Evolutionary conservation across 2,113 vertebrate species (phyloP).

Genomic region (Hippocampus abdominalis): DNA sequence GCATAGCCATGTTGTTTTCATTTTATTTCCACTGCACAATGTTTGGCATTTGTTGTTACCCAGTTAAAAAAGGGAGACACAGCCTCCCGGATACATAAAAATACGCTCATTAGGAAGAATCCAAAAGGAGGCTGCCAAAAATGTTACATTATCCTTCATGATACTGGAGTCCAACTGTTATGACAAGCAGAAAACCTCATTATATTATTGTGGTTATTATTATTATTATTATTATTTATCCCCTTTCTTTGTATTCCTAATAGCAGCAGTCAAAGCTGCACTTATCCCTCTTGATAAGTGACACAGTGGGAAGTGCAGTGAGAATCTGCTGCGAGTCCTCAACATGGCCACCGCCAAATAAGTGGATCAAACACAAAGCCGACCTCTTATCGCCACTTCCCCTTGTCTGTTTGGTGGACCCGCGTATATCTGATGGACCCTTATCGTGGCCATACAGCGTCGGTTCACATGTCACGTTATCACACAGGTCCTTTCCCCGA

Average conservation of each 20-base stretch:
- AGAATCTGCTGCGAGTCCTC: slow-evolving; percentile 44
- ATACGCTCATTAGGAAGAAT: slow-evolving; percentile 11
- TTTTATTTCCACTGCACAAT: neutral
- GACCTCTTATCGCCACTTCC: slow-evolving; percentile 68
- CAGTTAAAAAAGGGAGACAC: slow-evolving; percentile 23
- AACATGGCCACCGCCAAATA: slow-evolving; percentile 46
- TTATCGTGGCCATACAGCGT: slow-evolving; percentile 65
- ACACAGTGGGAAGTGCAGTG: slow-evolving; percentile 56
- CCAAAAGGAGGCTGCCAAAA: slow-evolving; percentile 10
- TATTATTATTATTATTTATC: no score
- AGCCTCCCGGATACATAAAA: slow-evolving; percentile 10
- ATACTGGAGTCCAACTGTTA: neutral
- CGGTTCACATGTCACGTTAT: slow-evolving; percentile 75
- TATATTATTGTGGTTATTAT: neutral
- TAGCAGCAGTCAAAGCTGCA: slow-evolving; percentile 17
- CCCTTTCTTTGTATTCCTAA: neutral
- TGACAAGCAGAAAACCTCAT: neutral
- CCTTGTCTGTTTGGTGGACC: slow-evolving; percentile 68
- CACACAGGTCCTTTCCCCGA: slow-evolving; percentile 67
- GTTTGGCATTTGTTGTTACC: neutral
- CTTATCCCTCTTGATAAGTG: slow-evolving; percentile 39
- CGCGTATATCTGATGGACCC: slow-evolving; percentile 64
- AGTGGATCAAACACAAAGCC: slow-evolving; percentile 64
- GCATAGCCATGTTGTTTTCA: slow-evolving; percentile 1
- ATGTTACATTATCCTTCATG: neutral